A percentile compares a stretch with the other conserved stretches of the same genome.
These are phyloP conservation scores for Tenthredo amoena DNA, from an alignment of 2,888 invertebrate genomes.

Conservation along the genomic window DNA sequence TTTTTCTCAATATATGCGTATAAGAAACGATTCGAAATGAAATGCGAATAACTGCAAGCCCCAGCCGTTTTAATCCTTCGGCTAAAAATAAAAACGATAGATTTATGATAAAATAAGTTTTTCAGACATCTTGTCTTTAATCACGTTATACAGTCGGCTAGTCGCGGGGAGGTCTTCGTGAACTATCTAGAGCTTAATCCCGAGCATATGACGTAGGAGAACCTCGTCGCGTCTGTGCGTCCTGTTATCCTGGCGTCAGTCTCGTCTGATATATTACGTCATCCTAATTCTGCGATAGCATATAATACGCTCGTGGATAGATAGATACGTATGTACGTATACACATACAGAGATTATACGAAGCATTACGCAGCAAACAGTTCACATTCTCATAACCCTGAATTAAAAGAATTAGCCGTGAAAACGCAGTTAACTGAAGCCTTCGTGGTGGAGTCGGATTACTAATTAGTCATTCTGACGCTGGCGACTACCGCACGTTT, in stretches of 20 bases:
- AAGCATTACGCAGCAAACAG: slow-evolving; percentile 23
- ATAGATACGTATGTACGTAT: background rate
- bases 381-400: slow-evolving; percentile 68
- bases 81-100: background rate
- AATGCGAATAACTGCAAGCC: background rate
- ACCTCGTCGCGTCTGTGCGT: background rate
- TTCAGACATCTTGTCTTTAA: background rate
- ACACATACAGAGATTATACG: background rate
- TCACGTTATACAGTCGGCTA: background rate
- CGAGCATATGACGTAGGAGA: slow-evolving; percentile 20
- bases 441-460: slow-evolving; percentile 52
- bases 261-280: slow-evolving; percentile 23
- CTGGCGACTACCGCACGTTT: background rate
- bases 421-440: slow-evolving; percentile 57
- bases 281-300: background rate
- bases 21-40: background rate
- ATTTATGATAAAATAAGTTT: background rate
- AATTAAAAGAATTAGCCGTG: slow-evolving; percentile 67
- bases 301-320: background rate
- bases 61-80: background rate
- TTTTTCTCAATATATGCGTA: background rate
- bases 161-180: background rate
- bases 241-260: slow-evolving; percentile 26
- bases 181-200: slow-evolving; percentile 1
- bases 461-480: slow-evolving; percentile 53